These are phyloP conservation scores for Electrona antarctica DNA, from an alignment of 2,113 vertebrate species.

Conservation along the genomic window DNA sequence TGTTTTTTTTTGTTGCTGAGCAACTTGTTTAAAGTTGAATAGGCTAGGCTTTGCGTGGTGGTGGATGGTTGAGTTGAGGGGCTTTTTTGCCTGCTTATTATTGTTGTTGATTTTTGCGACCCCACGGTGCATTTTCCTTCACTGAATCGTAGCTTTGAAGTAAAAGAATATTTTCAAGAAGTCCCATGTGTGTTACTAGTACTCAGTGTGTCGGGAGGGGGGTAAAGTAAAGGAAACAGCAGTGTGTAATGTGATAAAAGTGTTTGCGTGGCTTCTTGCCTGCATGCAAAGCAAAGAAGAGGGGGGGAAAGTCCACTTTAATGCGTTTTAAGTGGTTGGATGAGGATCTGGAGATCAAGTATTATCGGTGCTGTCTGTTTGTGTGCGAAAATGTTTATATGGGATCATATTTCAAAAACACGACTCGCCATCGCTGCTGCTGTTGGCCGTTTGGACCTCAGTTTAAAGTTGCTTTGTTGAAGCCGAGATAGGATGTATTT, in stretches of 20 bases:
- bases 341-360: not conserved
- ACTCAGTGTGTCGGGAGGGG: constrained; percentile 18
- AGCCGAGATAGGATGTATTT: too few species aligned
- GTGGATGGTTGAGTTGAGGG: too few species aligned
- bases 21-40: constrained; percentile 12
- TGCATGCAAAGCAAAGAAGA: not conserved
- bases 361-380: not conserved
- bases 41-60: too few species aligned
- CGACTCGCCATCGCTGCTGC: constrained; percentile 34
- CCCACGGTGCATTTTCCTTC: not conserved
- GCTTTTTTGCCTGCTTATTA: not conserved
- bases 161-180: constrained; percentile 28
- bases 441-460: constrained; percentile 22
- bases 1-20: constrained; percentile 58
- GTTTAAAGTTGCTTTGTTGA: not conserved
- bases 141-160: constrained; percentile 1
- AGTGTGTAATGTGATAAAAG: not conserved
- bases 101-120: not conserved
- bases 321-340: not conserved
- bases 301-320: not conserved
- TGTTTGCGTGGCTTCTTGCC: not conserved
- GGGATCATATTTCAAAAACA: constrained; percentile 67
- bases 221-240: too few species aligned
- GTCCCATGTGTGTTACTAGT: constrained; percentile 28
- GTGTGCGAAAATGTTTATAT: constrained; percentile 38